A percentile compares a stretch with the other conserved stretches of the same genome.
Evolutionary conservation across 2,797 vertebrate genomes (phyloP).

Genomic region (Catostomus latipinnis): DNA sequence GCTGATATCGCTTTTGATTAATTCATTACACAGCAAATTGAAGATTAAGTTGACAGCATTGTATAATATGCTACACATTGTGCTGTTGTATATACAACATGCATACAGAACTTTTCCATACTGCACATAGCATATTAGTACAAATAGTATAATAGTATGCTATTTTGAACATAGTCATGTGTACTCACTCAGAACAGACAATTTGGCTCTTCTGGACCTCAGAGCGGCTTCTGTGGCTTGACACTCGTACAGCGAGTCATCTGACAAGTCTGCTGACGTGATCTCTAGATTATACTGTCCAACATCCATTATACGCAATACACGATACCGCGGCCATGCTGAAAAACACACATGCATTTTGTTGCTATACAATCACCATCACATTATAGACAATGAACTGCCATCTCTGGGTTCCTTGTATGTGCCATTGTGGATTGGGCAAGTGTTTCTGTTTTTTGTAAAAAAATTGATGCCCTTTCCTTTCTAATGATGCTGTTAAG

Average conservation of each 20-base stretch:
- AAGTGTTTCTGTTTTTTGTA: too few species aligned
- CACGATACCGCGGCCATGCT: conserved; percentile 92
- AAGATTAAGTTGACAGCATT: too few species aligned
- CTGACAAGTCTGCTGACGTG: conserved; percentile 85
- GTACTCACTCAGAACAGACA: conserved; percentile 91
- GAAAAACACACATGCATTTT: conserved; percentile 35
- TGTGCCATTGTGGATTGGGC: background rate
- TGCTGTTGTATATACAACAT: too few species aligned
- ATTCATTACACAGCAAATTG: too few species aligned
- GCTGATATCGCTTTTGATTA: too few species aligned
- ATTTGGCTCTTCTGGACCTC: conserved; percentile 88
- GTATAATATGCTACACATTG: too few species aligned
- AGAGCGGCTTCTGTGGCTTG: conserved; percentile 94
- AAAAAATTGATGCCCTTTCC: too few species aligned
- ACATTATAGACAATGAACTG: background rate
- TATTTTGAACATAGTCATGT: background rate
- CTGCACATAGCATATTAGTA: background rate
- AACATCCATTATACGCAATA: conserved; percentile 84
- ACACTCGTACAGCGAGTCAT: conserved; percentile 93
- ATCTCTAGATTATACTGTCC: conserved; percentile 97
- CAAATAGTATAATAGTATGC: background rate
- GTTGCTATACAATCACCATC: background rate
- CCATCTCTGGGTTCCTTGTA: background rate
- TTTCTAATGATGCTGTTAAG: too few species aligned
- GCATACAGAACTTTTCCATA: background rate